phyloP scores from a whole-genome alignment of 2,888 invertebrate species.

The Baccha elongata region DNA sequence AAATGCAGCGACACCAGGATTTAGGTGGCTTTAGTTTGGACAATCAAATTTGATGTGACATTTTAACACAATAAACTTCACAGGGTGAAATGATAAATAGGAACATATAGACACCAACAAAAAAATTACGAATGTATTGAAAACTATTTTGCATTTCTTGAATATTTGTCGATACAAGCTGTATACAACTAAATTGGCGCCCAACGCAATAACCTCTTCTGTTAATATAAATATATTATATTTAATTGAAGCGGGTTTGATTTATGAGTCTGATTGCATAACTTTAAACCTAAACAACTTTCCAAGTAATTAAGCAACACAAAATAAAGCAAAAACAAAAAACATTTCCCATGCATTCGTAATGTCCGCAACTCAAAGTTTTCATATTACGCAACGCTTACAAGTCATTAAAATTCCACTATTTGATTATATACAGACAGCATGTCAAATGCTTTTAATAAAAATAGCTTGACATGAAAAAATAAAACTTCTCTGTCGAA shows the following conservation, averaged over 20 bases:
- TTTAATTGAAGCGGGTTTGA: not conserved
- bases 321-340: slow-evolving; percentile 1
- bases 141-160: too few relatives aligned
- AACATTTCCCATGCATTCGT: not conserved
- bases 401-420: slow-evolving; percentile 19
- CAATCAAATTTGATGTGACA: too few relatives aligned
- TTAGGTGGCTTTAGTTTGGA: too few relatives aligned
- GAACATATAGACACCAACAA: too few relatives aligned
- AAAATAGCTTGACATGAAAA: not conserved
- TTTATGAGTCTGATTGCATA: not conserved
- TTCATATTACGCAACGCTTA: slow-evolving; percentile 37
- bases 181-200: not conserved
- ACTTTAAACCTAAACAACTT: slow-evolving; percentile 16
- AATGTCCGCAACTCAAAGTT: slow-evolving; percentile 8
- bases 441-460: slow-evolving; percentile 8
- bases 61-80: too few relatives aligned
- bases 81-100: too few relatives aligned
- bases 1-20: too few relatives aligned
- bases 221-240: not conserved
- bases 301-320: slow-evolving; percentile 19
- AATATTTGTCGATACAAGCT: too few relatives aligned
- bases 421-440: slow-evolving; percentile 16
- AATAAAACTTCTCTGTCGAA: slow-evolving; percentile 38
- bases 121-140: too few relatives aligned
- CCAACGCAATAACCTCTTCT: not conserved